Evolutionary conservation across 2,797 vertebrate genomes (phyloP).

Genomic region (Netta rufina): DNA sequence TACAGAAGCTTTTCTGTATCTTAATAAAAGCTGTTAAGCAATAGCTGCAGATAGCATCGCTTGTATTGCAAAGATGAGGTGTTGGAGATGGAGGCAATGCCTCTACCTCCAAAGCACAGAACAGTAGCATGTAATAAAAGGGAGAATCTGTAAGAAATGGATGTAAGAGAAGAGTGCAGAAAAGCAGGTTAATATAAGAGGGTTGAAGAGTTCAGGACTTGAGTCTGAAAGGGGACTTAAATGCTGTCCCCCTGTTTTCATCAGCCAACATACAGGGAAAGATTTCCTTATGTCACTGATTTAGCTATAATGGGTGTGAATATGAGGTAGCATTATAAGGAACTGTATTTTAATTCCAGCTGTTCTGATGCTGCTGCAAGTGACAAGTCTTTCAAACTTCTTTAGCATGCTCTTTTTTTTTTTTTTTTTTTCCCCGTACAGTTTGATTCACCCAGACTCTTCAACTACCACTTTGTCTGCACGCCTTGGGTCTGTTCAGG

Average conservation of each 20-base stretch:
- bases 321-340: background rate
- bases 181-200: background rate
- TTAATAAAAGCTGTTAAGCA: background rate
- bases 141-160: background rate
- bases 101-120: background rate
- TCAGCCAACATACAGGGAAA: background rate
- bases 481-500: slow-evolving; percentile 89
- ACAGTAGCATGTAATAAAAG: background rate
- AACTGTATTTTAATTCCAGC: background rate
- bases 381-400: background rate
- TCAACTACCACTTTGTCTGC: slow-evolving; percentile 85
- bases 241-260: background rate
- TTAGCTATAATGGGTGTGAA: background rate
- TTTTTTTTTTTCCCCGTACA: slow-evolving; percentile 58
- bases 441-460: slow-evolving; percentile 93
- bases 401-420: background rate
- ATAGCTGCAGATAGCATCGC: background rate
- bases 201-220: background rate
- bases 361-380: background rate
- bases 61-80: background rate
- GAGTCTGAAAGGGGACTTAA: background rate
- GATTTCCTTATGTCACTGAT: background rate
- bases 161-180: background rate
- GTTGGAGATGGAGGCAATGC: background rate
- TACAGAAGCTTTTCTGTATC: background rate